Base-by-base conservation (phyloP, 2,113 vertebrate species). In the Halichoerus grypus region DNA sequence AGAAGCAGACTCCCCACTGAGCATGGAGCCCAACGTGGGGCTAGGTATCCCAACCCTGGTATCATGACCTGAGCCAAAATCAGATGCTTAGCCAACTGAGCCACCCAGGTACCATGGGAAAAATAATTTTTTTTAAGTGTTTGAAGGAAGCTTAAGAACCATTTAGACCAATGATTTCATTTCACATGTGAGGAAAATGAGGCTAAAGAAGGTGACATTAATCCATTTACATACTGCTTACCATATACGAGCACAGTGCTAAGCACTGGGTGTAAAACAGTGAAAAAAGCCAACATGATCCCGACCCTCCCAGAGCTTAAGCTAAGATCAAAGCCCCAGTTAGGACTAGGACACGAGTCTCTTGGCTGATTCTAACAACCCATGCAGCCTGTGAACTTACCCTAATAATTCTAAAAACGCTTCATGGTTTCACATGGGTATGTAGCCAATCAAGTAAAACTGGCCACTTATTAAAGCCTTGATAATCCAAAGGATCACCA, bases 141-240 rank as follows among this genome's bases (percentile, higher is more conserved):
- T 90, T 91, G 71, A 95, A 87, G 55, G 4, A 93, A 95, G 31
- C 7, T 87, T 94, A 91, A 83, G 36, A 67, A 80, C 53, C 31
- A 93, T 90, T 91, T 93, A 88, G 39, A 77, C 4, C 31, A 91
- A 85, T 1, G 51, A 80, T 53, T 36, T 96, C 39, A 94, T 94
- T 81, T 92, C 71, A 92, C 6, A 82, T 89, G 33, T 71, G 24
- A 95, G n/a, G 77, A 94, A 98, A 91, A 71, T 55, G n/a, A 82
- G 26, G 46, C 36, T 72, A 83, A 71, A 84, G 19, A 88, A 72
- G 31, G 24, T 74, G 88, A 80, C 83, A 95, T 84, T 88, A 91
- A 81, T 67, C 33, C 36, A 77, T 80, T 90, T 92, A 94, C 42
- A 28, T 77, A 82, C 11, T 88, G 24, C 26, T 95, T 91, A 90